Base-by-base conservation (phyloP, 2,888 invertebrate genomes). In the Phytoseiulus persimilis region DNA sequence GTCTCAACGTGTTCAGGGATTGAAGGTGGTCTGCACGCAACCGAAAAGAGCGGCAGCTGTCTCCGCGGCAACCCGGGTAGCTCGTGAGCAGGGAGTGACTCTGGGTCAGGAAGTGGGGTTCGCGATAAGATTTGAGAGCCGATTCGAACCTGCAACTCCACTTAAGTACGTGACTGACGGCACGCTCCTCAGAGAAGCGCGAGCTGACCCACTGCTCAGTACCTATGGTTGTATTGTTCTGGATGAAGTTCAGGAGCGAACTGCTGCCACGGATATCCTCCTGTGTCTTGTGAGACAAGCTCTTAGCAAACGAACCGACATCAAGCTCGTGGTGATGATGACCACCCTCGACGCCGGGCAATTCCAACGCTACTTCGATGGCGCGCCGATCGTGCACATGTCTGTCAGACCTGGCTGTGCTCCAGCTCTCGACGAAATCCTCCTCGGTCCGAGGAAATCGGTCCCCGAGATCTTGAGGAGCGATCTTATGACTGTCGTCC, bases 291-390 rank as follows among this genome's bases (percentile, higher is more conserved):
- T 65, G 65, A 65, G 18, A 18, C 65, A 28, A 23, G 18, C 18
- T 2, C 23, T 28, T 23, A 65, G 28, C 23, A 2, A 28, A 2
- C 65, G 65, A 11, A 14, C 18, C 65, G 65, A 65, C 14, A 6
- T 65, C 23, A 65, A 28, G 28, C 65, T 65, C 65, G 28, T 65
- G 5, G 65, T 65, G 23, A 65, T 65, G 65, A 65, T 23, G 9
- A 65, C 5, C 11, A 2, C 5, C 28, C 65, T 23, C 5, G 94
- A 39, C 9, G 3, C 39, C 39, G 39, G 9, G 9, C 39, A 9
- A 9, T 39, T 39, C 9, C 5, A 3, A 9, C 39, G 9, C 9
- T 39, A 39, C 9, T 39, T 39, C 39, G 39, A 39, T 9, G 9
- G 9, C 39, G 39, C 39, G 5, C 39, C 39, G 3, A 39, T 39